Evolutionary conservation across 2,888 invertebrate genomes (phyloP).

Genomic region (Agrotis exclamationis): DNA sequence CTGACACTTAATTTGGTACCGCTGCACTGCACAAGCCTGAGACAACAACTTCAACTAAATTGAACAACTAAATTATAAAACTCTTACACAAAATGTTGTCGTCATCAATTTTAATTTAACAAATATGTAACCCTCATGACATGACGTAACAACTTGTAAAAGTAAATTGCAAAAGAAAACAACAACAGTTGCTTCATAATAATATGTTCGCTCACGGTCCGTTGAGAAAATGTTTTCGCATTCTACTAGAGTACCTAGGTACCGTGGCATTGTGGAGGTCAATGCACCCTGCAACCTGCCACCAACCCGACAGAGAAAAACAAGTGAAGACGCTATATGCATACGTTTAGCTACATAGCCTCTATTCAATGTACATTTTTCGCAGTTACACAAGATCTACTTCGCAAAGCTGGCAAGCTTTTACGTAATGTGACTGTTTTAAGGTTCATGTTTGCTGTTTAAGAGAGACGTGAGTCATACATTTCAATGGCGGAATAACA

Average conservation of each 20-base stretch:
- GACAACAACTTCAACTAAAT: slow-evolving; percentile 10
- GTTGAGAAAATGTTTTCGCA: slow-evolving; percentile 74
- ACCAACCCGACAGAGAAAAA: slow-evolving; percentile 71
- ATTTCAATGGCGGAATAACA: slow-evolving; percentile 45
- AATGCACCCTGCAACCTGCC: slow-evolving; percentile 57
- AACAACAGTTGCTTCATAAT: slow-evolving; percentile 60
- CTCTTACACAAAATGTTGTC: slow-evolving; percentile 16
- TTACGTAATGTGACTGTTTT: slow-evolving; percentile 54
- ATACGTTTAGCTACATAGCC: slow-evolving; percentile 40
- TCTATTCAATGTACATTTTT: slow-evolving; percentile 60
- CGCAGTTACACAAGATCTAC: slow-evolving; percentile 40
- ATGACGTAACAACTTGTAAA: slow-evolving; percentile 53
- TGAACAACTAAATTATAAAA: slow-evolving; percentile 17
- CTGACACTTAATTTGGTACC: not conserved
- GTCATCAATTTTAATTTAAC: slow-evolving; percentile 37
- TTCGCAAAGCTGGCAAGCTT: slow-evolving; percentile 50
- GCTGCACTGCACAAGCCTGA: not conserved
- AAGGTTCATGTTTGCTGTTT: slow-evolving; percentile 40
- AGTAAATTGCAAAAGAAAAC: slow-evolving; percentile 59
- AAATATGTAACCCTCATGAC: slow-evolving; percentile 43
- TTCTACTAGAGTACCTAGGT: slow-evolving; percentile 70
- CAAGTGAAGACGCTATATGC: slow-evolving; percentile 65
- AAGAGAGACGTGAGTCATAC: slow-evolving; percentile 55
- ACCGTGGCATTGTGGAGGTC: slow-evolving; percentile 63
- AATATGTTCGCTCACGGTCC: slow-evolving; percentile 65